Conservation (phyloP, 1,140 invertebrate genomes). For the Metopolophium dirhodum region DNA sequence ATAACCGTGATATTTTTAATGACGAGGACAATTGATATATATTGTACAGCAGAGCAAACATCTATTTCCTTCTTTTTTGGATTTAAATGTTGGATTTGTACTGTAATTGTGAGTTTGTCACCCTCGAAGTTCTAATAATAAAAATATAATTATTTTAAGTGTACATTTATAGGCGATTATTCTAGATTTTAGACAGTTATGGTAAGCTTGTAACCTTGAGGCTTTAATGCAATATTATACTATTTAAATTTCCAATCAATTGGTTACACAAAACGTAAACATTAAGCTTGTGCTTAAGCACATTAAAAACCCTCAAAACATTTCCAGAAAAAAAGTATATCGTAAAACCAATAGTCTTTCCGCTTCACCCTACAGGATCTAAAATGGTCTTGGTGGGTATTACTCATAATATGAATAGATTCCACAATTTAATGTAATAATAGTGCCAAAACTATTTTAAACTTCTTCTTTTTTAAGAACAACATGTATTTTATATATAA, state of each 20-base stretch:
- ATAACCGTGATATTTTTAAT: background rate
- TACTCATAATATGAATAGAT: slow-evolving; percentile 11
- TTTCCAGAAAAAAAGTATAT: background rate
- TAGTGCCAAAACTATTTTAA: slow-evolving; percentile 50
- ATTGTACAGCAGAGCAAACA: background rate
- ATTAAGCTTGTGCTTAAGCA: background rate
- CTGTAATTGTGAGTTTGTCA: background rate
- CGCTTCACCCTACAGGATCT: background rate
- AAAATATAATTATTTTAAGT: background rate
- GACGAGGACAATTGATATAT: background rate
- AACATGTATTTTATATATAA: background rate
- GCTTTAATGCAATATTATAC: background rate
- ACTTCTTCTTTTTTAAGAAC: slow-evolving; percentile 20
- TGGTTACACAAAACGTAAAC: background rate
- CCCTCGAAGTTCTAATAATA: background rate
- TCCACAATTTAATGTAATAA: slow-evolving; percentile 39
- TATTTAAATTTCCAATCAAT: background rate
- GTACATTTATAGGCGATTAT: background rate
- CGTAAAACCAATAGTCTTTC: slow-evolving; percentile 24
- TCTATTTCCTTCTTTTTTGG: background rate
- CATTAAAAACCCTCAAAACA: background rate
- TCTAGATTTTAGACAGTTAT: background rate
- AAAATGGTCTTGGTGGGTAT: slow-evolving; percentile 32
- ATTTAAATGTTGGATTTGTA: background rate
- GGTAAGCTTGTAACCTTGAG: background rate